These are phyloP conservation scores for Lydus trimaculatus DNA, from an alignment of 2,888 invertebrate genomes.

Conservation along the genomic window DNA sequence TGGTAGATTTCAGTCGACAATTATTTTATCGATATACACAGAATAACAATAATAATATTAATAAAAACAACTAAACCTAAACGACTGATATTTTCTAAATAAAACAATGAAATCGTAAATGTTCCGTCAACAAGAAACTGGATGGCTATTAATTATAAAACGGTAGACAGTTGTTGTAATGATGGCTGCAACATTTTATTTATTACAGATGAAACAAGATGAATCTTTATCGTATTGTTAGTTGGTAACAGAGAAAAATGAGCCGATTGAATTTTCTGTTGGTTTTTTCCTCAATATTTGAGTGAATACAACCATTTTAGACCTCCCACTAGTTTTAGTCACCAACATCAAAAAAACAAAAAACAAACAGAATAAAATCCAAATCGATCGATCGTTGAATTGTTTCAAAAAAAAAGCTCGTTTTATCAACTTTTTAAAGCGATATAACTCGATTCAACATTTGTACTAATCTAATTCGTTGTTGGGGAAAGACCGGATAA, in stretches of 20 bases:
- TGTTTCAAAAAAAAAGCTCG: not conserved
- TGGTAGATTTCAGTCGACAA: not conserved
- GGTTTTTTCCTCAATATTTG: not conserved
- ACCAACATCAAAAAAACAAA: not conserved
- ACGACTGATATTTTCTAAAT: not conserved
- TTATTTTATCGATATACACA: not conserved
- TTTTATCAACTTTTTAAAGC: not conserved
- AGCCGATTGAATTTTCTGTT: not conserved
- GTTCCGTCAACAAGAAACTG: slow-evolving; percentile 28
- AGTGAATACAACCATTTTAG: not conserved
- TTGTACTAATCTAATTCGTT: slow-evolving; percentile 22
- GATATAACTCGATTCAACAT: not conserved
- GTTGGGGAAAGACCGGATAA: slow-evolving; percentile 18
- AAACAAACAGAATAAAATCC: not conserved
- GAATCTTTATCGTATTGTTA: not conserved
- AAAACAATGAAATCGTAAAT: slow-evolving; percentile 13
- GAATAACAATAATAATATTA: not conserved
- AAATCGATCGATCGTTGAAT: slow-evolving; percentile 1
- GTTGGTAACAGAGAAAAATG: not conserved
- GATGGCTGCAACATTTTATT: slow-evolving; percentile 17
- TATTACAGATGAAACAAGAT: not conserved
- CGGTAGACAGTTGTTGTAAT: slow-evolving; percentile 34
- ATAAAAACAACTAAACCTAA: not conserved
- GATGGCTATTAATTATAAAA: slow-evolving; percentile 39
- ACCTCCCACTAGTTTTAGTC: not conserved